These are phyloP conservation scores for Mythimna albipuncta DNA, from an alignment of 2,888 invertebrate genomes.

Conservation along the genomic window DNA sequence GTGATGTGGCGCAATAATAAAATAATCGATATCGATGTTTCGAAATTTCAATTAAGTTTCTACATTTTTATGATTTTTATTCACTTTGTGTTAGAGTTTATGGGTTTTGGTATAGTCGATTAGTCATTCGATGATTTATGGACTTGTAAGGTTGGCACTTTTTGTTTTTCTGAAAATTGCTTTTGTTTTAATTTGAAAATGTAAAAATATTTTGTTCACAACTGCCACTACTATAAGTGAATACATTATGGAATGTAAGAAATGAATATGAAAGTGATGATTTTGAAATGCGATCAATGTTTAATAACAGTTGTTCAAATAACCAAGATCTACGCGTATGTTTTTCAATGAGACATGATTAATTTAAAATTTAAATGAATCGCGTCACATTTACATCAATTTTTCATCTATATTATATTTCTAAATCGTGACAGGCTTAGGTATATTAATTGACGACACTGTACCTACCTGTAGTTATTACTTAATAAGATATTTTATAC, in stretches of 20 bases:
- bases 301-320: slow-evolving; percentile 6
- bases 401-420: background rate
- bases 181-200: background rate
- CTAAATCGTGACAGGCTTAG: too few relatives aligned
- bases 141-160: slow-evolving; percentile 30
- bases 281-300: background rate
- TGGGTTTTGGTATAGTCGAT: slow-evolving; percentile 39
- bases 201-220: background rate
- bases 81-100: slow-evolving; percentile 33
- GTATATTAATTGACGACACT: too few relatives aligned
- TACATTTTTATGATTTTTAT: slow-evolving; percentile 49
- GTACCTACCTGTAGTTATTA: too few relatives aligned
- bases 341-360: slow-evolving; percentile 20
- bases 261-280: slow-evolving; percentile 3
- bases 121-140: slow-evolving; percentile 46
- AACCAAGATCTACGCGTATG: slow-evolving; percentile 1
- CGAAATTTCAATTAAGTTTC: slow-evolving; percentile 52
- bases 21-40: slow-evolving; percentile 73
- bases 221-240: background rate
- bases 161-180: background rate
- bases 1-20: slow-evolving; percentile 70
- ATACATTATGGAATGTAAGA: background rate
- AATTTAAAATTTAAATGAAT: slow-evolving; percentile 24
- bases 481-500: background rate
- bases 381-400: too few relatives aligned